Evolutionary conservation across 2,888 invertebrate genomes (phyloP).

Genomic region (Leistus spinibarbis): DNA sequence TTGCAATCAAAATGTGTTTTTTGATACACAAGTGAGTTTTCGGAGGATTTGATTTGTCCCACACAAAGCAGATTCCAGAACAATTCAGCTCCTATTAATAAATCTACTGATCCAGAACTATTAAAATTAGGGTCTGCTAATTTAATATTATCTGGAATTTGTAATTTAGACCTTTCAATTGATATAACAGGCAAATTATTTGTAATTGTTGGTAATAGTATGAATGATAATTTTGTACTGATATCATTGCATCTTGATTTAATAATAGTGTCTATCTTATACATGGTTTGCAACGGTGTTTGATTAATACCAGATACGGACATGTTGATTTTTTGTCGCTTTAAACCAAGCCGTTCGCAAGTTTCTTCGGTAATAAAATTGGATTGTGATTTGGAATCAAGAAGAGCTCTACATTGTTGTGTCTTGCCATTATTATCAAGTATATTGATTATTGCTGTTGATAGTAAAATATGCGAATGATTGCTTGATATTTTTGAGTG

Average conservation of each 20-base stretch:
- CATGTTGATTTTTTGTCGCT: background rate
- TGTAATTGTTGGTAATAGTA: constrained; percentile 41
- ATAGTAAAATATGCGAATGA: background rate
- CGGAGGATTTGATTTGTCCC: no score
- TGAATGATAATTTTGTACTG: constrained; percentile 28
- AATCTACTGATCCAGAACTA: no score
- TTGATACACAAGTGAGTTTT: no score
- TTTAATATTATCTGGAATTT: constrained; percentile 35
- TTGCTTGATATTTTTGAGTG: background rate
- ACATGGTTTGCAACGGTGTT: background rate
- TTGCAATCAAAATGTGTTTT: no score
- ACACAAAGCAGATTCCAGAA: no score
- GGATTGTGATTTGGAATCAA: background rate
- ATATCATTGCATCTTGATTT: constrained; percentile 37
- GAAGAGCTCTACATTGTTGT: background rate
- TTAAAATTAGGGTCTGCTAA: constrained; percentile 42
- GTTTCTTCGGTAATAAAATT: background rate
- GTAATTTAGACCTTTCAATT: constrained; percentile 29
- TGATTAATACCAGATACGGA: background rate
- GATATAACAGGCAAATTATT: constrained; percentile 36
- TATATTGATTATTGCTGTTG: background rate
- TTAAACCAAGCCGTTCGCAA: background rate
- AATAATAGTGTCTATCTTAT: background rate
- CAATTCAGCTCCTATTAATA: no score
- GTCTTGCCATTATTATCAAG: background rate